Evolutionary conservation across 2,888 invertebrate species (phyloP), one percentile per base, ranked within the genome.

Genomic region (Chesias legatella): DNA sequence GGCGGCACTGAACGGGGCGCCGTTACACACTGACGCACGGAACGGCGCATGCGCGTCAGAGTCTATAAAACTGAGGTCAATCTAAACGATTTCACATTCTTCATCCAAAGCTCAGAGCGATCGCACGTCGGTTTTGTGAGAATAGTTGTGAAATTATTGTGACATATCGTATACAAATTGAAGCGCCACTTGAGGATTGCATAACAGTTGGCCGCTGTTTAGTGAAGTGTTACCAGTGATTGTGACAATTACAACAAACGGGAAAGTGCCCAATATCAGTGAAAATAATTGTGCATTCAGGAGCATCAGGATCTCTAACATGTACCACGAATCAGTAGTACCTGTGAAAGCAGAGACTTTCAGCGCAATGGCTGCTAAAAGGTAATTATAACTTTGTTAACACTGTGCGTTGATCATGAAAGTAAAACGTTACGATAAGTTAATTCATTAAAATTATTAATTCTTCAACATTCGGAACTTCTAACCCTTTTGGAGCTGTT

Each of bases 321-420:
- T 88, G 86, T 86, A 76, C 74, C 75, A 83, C 64, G 81, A 86
- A 42, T 71, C 82, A 48, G 78, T 86, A 51, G 77, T 86, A 49
- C 76, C 86, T n/a, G 75, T 84, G 9, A 85, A 85, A 65, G 61
- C 80, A 42, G 88, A 86, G 57, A 73, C 72, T 7, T 88, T 88
- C 81, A 88, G 86, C 53, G 82, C 79, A 43, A 74, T 86, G 58
- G 81, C 76, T 48, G 82, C 85, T 47, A 88, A 86, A 77, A 84
- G 86, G 88, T 88, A 73, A 67, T 33, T 66, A n/a, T n/a, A n/a
- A 60, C 34, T 62, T 52, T 34, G 17, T 51, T 42, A 47, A 43
- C 38, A 43, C 60, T 59, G 48, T 56, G 56, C 47, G 56, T 58
- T 17, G n/a, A 17, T 17, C 13, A 17, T 17, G n/a, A n/a, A n/a